Base-by-base conservation (phyloP, 1,140 invertebrate species). In the Solenopsis fugax region DNA sequence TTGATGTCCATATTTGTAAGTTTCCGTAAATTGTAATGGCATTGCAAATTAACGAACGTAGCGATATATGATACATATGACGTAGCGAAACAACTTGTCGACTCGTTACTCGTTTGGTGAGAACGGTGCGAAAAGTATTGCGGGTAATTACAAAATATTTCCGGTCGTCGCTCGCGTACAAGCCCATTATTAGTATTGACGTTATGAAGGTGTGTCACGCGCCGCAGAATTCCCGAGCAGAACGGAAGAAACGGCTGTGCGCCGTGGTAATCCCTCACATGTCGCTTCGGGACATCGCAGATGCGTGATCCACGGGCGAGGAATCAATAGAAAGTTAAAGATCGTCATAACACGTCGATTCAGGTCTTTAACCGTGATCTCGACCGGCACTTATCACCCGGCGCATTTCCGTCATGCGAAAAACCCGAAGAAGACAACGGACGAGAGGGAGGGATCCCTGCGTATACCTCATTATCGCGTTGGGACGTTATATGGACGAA, bases 311-410 rank as follows among this genome's bases (percentile, higher is more conserved):
- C 87, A 56, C 60, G 29, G 72, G 72, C 56, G 76, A 89, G 73
- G 82, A 71, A 58, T 69, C 87, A 75, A 84, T 75, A 84, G 80
- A 75, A 73, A 73, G 80, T 48, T 82, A 60, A 84, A 84, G 80
- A 84, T 84, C 69, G 41, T 60, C 54, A 45, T 75, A 75, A 84
- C 69, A 48, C 80, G 45, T 60, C 54, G 80, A 75, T 73, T 62
- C 54, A 16, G 67, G 78, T 72, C 78, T 81, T 81, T 81, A 81
- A 24, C 54, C 69, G 69, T 50, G 80, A 84, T 84, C 80, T 72
- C 67, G 54, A 48, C 54, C 58, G 52, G 50, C 56, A 73, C 54
- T 84, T 62, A 84, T 73, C 45, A 41, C 67, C 24, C 54, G 80
- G n/a, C 13, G n/a, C 50, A 60, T 73, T 84, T 84, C 80, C 52